These are phyloP conservation scores for Porites cylindrica DNA, from an alignment of 92 coral and sea anemone genomes.

Conservation along the genomic window DNA sequence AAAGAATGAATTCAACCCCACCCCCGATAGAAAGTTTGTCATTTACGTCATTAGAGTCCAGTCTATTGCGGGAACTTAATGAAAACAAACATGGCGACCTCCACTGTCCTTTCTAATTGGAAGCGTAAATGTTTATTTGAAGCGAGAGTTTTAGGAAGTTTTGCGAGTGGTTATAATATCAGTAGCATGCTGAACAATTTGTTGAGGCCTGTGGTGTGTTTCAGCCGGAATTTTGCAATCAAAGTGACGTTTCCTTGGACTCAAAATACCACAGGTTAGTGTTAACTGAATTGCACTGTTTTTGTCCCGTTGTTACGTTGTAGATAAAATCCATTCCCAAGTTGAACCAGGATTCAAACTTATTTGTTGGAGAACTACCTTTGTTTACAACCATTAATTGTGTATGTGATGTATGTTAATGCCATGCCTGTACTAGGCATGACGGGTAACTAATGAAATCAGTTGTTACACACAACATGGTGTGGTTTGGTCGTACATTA, in stretches of 20 bases:
- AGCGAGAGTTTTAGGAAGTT: background rate
- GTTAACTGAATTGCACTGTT: background rate
- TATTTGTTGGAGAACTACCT: too few relatives aligned
- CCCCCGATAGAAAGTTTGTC: background rate
- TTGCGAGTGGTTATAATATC: background rate
- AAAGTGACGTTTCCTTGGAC: conserved; percentile 32
- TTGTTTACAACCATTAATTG: too few relatives aligned
- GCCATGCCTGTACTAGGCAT: too few relatives aligned
- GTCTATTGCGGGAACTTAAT: background rate
- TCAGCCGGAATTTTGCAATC: conserved; percentile 15
- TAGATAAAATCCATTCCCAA: too few relatives aligned
- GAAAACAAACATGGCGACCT: conserved; percentile 32
- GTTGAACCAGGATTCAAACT: too few relatives aligned
- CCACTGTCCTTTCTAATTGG: conserved; percentile 6
- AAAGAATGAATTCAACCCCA: background rate
- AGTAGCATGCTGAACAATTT: background rate
- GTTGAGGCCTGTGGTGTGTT: conserved; percentile 4
- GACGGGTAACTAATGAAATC: too few relatives aligned
- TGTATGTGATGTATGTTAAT: too few relatives aligned
- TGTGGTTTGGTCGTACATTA: too few relatives aligned
- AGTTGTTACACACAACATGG: too few relatives aligned
- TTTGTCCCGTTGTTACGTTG: too few relatives aligned
- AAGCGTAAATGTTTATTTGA: conserved; percentile 14
- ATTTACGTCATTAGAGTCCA: background rate
- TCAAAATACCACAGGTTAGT: conserved; percentile 19